Evolutionary conservation across 2,888 invertebrate genomes (phyloP), one percentile per base, ranked within the genome.

Genomic region (Euzophera pinguis): DNA sequence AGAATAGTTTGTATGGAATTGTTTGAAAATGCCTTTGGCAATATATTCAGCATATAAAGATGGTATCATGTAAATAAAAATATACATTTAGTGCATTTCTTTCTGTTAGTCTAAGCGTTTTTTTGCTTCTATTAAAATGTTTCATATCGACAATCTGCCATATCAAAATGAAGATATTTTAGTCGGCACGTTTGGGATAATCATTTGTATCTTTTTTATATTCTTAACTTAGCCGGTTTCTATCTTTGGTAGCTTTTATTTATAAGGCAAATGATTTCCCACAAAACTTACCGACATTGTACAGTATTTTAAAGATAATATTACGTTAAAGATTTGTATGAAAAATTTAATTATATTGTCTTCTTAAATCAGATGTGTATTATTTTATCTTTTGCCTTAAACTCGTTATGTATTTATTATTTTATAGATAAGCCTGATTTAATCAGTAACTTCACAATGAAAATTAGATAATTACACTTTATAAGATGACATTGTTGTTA

Each of bases 271-370:
- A 81, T 88, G 85, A 78, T 84, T 75, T 69, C 71, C 79, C 76
- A 61, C 81, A 75, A 82, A 65, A 69, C 73, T 66, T 70, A 71
- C 78, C 77, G 87, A 78, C 84, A 76, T 64, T 94, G 94, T 94
- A 94, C 94, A 94, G 94, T 94, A 94, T 94, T 94, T 94, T 93
- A 94, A 93, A 91, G 91, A 90, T 92, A 88, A 93, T 92, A 93
- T 78, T 88, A 89, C 93, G 94, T 94, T 94, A 94, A 94, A 94
- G 87, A 94, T 94, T 94, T 94, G 94, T 94, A 94, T 94, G 93
- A 93, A 94, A 45, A 94, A 93, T 92, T 92, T 87, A 90, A 92
- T 91, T 92, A 92, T 91, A 90, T 89, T 88, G 89, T 89, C 89
- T 90, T 89, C 89, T 83, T 89, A 89, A 87, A 75, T 67, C 54